Evolutionary conservation across 1,140 invertebrate genomes (phyloP).

Genomic region (Drosophila fuyamai): DNA sequence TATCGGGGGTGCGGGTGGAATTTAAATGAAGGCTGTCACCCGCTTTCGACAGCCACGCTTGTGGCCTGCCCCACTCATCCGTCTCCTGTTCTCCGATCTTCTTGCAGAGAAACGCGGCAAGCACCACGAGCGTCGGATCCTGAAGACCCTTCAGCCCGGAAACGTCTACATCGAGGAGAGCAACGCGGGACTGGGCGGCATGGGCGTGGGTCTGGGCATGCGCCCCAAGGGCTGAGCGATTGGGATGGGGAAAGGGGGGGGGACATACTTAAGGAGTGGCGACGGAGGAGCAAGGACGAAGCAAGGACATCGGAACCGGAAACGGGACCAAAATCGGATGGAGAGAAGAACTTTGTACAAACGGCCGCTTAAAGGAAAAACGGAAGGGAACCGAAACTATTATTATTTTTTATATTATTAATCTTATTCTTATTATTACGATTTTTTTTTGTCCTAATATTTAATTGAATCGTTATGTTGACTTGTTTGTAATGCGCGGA

Average conservation of each 20-base stretch:
- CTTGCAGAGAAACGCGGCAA: slow-evolving; percentile 70
- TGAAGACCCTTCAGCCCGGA: slow-evolving; percentile 76
- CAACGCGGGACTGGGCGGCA: slow-evolving; percentile 42
- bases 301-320: not conserved
- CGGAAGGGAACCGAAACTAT: slow-evolving; percentile 35
- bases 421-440: slow-evolving; percentile 54
- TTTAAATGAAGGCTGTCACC: slow-evolving; percentile 2
- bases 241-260: not conserved
- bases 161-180: slow-evolving; percentile 83
- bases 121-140: slow-evolving; percentile 73
- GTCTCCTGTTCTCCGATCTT: not conserved
- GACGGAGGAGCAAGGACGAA: not conserved
- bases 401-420: slow-evolving; percentile 49
- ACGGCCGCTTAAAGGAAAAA: slow-evolving; percentile 29
- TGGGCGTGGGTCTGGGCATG: slow-evolving; percentile 25
- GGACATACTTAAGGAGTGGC: slow-evolving; percentile 50
- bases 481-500: slow-evolving; percentile 74
- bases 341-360: slow-evolving; percentile 28
- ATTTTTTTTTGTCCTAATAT: slow-evolving; percentile 60
- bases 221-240: slow-evolving; percentile 53
- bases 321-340: not conserved
- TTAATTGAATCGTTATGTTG: slow-evolving; percentile 79
- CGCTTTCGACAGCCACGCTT: slow-evolving; percentile 3
- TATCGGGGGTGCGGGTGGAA: not conserved
- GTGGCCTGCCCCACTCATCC: slow-evolving; percentile 1